Conservation (phyloP, 2,113 vertebrate species). For the Clupea harengus region DNA sequence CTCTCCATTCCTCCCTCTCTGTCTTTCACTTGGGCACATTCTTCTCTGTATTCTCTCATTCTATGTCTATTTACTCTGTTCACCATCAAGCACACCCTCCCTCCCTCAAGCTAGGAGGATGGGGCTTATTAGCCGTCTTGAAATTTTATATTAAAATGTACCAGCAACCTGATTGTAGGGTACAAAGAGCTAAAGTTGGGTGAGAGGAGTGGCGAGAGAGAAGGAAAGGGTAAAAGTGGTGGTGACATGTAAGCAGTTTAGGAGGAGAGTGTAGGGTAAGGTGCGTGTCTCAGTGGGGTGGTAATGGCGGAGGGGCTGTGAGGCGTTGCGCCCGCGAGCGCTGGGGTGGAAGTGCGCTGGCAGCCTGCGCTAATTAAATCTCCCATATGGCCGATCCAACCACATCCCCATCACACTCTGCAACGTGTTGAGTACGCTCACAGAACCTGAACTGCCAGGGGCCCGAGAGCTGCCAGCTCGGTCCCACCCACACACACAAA, state of each 20-base stretch:
- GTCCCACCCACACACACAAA: not conserved
- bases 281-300: not conserved
- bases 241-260: not conserved
- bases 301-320: not conserved
- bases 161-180: no score
- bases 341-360: constrained; percentile 15
- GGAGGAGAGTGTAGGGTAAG: no score
- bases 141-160: no score
- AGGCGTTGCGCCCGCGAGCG: not conserved
- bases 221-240: not conserved
- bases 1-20: constrained; percentile 50
- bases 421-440: constrained; percentile 37
- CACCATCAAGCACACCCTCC: not conserved
- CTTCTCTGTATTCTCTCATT: not conserved
- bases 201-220: not conserved
- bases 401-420: constrained; percentile 51
- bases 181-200: no score
- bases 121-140: not conserved
- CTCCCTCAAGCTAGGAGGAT: not conserved
- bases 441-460: not conserved
- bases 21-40: not conserved
- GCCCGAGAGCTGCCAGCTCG: not conserved
- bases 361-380: constrained; percentile 66
- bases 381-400: constrained; percentile 67
- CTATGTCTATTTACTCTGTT: not conserved